Evolutionary conservation across 2,113 vertebrate genomes (phyloP), one percentile per base, ranked within the genome.

Genomic region (Silurus meridionalis): DNA sequence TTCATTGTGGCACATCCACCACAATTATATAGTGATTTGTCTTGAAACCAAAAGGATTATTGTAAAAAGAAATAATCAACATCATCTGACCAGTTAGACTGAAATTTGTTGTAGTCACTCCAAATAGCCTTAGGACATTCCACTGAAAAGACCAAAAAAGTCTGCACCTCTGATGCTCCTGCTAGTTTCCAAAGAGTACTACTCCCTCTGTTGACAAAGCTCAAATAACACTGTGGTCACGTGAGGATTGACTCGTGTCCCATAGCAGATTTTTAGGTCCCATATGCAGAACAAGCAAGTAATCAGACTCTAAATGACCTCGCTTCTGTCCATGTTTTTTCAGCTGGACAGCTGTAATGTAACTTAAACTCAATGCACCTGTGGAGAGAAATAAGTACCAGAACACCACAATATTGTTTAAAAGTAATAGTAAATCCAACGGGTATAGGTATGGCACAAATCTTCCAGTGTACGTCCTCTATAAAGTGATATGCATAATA

Each of bases 291-390:
- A 69, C 25, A 8, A 81, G 66, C 72, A 87, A 66, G 67, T 80
- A 90, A 89, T 90, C 86, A 89, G 81, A 83, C 86, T 86, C 72
- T 71, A 72, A 89, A 85, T 87, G 85, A 80, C 71, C 89, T 91
- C 91, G 89, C 90, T 82, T 79, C 83, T 25, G 86, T 83, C 84
- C 83, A 86, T 92, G 90, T 93, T 94, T 93, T 92, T 89, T 91
- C 92, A 94, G 93, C 91, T 92, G 92, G 89, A 89, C 90, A 93
- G 90, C 91, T 93, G 91, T 90, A 87, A 85, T 89, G 93, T 92
- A 92, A 93, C 89, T 92, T 90, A 92, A 93, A 90, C 90, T 88
- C 84, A 75, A 28, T 88, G 91, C 94, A 94, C 93, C 93, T 94
- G 93, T 91, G 89, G 69, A 78, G 74, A 86, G 83, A 83, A 75